Conservation (phyloP, 2,888 invertebrate genomes). For the Cactoblastis cactorum region DNA sequence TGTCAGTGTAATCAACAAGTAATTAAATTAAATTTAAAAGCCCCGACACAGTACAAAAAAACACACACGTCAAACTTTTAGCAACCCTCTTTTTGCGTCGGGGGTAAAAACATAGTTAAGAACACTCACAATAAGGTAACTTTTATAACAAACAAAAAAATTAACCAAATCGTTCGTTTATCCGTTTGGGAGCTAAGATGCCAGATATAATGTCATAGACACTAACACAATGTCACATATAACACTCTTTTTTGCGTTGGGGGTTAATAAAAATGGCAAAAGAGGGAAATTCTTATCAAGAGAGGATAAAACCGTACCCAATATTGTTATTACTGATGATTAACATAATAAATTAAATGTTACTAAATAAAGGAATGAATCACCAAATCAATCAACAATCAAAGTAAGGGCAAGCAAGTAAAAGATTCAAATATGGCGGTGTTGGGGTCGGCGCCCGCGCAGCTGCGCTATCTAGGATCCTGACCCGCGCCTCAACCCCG, state of each 20-base stretch:
- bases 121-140: too few relatives aligned
- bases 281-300: neutral
- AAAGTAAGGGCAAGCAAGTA: slow-evolving; percentile 1
- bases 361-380: neutral
- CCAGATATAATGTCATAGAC: too few relatives aligned
- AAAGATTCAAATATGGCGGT: slow-evolving; percentile 24
- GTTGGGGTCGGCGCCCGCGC: slow-evolving; percentile 57
- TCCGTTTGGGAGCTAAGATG: too few relatives aligned
- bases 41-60: too few relatives aligned
- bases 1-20: neutral
- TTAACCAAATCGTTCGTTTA: too few relatives aligned
- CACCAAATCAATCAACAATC: neutral
- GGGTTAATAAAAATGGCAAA: neutral
- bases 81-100: too few relatives aligned
- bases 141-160: too few relatives aligned
- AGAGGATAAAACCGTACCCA: neutral
- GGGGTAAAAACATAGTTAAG: too few relatives aligned
- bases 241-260: too few relatives aligned
- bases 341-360: neutral
- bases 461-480: slow-evolving; percentile 62
- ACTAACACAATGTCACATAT: too few relatives aligned
- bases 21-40: too few relatives aligned
- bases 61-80: too few relatives aligned
- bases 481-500: slow-evolving; percentile 65
- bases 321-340: neutral